Base-by-base conservation (phyloP, 2,888 invertebrate genomes). In the Polyommatus iphigenia region DNA sequence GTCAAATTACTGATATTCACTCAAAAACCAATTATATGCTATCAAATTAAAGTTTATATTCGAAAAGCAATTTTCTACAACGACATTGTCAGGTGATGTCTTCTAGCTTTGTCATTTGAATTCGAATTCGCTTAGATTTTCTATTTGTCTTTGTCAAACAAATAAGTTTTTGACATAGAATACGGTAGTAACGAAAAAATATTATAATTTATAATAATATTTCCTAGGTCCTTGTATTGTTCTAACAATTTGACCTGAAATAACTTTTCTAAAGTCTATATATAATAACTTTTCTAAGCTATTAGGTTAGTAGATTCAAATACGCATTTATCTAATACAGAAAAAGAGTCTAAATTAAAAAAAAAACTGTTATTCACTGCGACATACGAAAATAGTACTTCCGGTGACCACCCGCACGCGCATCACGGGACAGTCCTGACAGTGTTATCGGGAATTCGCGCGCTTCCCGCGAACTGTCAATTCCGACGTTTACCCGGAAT, bases 351-450 rank as follows among this genome's bases (percentile, higher is more conserved):
- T 7, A 36, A 36, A 7, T 59, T 18, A 15, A 6, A 59, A 59
- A 54, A 59, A 20, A 20, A 8, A 20, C n/a, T 20, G 20, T 8
- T 20, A 59, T 59, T 59, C 59, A 24, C 4, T 62, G 5, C 13
- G 62, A 62, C 62, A 67, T 67, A 67, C 6, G 15, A 67, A 67
- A 18, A 67, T 32, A 67, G 67, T 67, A 79, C 86, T 84, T 91
- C 91, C 91, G 89, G 90, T 86, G 90, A 84, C 91, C 91, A 91
- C 91, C 91, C 91, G 87, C 88, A 84, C 72, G 79, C 82, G 80
- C 83, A 86, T 87, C 87, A 87, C 85, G 86, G 86, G 87, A 90
- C 88, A 87, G 84, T 87, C 86, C 83, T 59, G 41, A 57, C 41
- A 78, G 79, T 78, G 29, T 67, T 90, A 88, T 88, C 82, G 82